Percentiles rank a stretch among this genome's conserved stretches.
Conservation (phyloP, 2,888 invertebrate genomes). For the Caenorhabditis sp. region DNA sequence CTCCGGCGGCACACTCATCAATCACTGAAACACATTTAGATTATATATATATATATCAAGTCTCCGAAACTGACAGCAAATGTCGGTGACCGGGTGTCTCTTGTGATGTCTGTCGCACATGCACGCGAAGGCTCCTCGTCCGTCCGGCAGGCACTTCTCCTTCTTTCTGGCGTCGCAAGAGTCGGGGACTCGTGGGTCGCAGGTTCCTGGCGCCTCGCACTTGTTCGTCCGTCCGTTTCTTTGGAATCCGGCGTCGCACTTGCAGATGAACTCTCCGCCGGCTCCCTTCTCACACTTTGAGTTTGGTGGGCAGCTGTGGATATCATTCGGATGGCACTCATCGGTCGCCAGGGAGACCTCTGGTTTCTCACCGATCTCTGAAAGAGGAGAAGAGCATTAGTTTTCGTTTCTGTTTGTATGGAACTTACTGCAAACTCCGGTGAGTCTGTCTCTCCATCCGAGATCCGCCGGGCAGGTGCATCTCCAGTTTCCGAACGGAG, state of each 20-base stretch:
- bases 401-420: too few relatives aligned
- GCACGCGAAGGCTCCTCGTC: slow-evolving; percentile 67
- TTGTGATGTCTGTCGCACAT: slow-evolving; percentile 70
- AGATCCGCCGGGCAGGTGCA: slow-evolving; percentile 73
- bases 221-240: slow-evolving; percentile 67
- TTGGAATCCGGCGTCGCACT: slow-evolving; percentile 68
- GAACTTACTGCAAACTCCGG: slow-evolving; percentile 71
- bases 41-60: neutral
- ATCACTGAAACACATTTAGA: slow-evolving; percentile 64
- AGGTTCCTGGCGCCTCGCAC: slow-evolving; percentile 71
- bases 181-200: slow-evolving; percentile 72
- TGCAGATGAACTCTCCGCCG: slow-evolving; percentile 67
- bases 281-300: slow-evolving; percentile 63
- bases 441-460: slow-evolving; percentile 66
- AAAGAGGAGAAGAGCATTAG: neutral
- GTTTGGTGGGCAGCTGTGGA: slow-evolving; percentile 59
- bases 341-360: slow-evolving; percentile 52
- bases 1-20: slow-evolving; percentile 71
- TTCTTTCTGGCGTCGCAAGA: slow-evolving; percentile 72
- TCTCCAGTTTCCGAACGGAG: slow-evolving; percentile 76
- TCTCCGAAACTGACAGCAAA: slow-evolving; percentile 64
- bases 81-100: slow-evolving; percentile 73
- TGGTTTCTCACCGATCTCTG: slow-evolving; percentile 58
- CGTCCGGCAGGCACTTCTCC: slow-evolving; percentile 62
- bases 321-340: slow-evolving; percentile 61